Evolutionary conservation across 2,888 invertebrate genomes (phyloP), one percentile per base, ranked within the genome.

Genomic region (Automeris io): DNA sequence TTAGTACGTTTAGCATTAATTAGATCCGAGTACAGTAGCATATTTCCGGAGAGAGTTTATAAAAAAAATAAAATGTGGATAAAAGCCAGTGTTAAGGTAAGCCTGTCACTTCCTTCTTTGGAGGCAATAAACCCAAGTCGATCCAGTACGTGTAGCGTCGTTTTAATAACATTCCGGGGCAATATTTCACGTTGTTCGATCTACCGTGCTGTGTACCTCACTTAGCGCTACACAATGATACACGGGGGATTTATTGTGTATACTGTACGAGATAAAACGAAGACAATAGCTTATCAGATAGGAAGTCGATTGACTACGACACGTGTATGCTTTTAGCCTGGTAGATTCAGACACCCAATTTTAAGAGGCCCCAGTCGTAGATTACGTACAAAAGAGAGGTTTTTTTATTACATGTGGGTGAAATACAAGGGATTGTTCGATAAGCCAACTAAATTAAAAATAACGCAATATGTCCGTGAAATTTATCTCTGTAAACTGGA

Each of bases 241-340:
- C 81, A 80, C 51, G 69, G 59, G 78, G 68, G 71, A 83, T 83
- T 82, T 85, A 85, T 83, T 72, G 78, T 69, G 65, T 76, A 76
- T 77, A 78, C 57, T 64, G 54, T 57, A 57, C 59, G 57, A 57
- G 81, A 82, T 81, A 80, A 77, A 70, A 68, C 63, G 61, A 70
- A 80, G 82, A 83, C 85, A 85, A 83, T 81, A 67, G 77, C 55
- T 70, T 72, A 77, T 75, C 76, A 63, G 74, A 76, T 74, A 65
- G 64, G 67, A 65, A 60, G 51, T 45, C 62, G 64, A 66, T 69
- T 70, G 63, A 49, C 47, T 44, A 53, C 54, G 57, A 82, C 85
- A 83, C 66, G 83, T 82, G 82, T 83, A 79, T 82, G 85, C 85
- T 83, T 79, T 83, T 80, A 83, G 74, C 69, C 52, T 61, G 29